Conservation (phyloP, 2,888 invertebrate genomes). For the Caradrina clavipalpis region DNA sequence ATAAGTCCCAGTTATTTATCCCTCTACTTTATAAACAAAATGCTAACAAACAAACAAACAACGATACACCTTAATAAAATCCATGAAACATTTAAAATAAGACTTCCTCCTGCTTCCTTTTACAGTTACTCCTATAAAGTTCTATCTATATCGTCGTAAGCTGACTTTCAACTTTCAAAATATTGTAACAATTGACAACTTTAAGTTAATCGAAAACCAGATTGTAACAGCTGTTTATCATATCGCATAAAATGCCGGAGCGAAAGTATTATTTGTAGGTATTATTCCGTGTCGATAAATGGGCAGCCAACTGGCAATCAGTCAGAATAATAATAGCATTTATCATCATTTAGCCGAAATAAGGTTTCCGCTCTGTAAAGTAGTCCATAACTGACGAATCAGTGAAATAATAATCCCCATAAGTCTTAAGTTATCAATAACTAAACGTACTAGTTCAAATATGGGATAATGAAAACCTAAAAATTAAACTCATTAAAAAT, state of each 20-base stretch:
- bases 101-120: slow-evolving; percentile 7
- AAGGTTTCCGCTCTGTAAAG: neutral
- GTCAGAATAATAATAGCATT: slow-evolving; percentile 40
- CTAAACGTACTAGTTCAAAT: neutral
- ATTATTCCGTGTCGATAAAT: slow-evolving; percentile 36
- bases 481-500: too few species aligned
- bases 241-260: slow-evolving; percentile 36
- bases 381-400: slow-evolving; percentile 12
- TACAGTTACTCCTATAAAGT: slow-evolving; percentile 28
- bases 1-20: neutral
- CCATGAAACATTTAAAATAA: slow-evolving; percentile 30
- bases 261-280: slow-evolving; percentile 47
- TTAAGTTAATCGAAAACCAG: slow-evolving; percentile 46
- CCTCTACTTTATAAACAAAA: slow-evolving; percentile 25
- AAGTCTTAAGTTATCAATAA: neutral
- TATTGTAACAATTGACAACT: slow-evolving; percentile 48
- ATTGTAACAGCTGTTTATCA: slow-evolving; percentile 50
- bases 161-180: slow-evolving; percentile 48
- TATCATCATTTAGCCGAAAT: slow-evolving; percentile 21
- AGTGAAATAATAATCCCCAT: neutral
- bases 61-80: slow-evolving; percentile 18
- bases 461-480: too few species aligned
- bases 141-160: slow-evolving; percentile 10
- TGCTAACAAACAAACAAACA: slow-evolving; percentile 6
- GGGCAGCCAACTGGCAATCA: slow-evolving; percentile 26